Evolutionary conservation across 2,113 vertebrate genomes (phyloP), one percentile per base, ranked within the genome.

Genomic region (Mirounga angustirostris): DNA sequence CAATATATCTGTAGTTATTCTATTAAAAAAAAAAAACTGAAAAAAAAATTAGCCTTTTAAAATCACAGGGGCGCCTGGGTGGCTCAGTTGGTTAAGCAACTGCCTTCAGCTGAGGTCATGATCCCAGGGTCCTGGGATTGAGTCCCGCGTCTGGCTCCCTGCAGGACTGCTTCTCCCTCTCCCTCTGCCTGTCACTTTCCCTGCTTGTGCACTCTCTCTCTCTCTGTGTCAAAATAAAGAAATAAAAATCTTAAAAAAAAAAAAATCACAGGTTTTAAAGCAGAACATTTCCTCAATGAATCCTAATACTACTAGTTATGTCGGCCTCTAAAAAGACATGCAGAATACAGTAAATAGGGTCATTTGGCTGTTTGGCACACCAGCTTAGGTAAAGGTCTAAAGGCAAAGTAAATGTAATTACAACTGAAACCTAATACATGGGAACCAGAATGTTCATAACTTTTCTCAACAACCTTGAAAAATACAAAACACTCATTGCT

Each of bases 331-430:
- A 73, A 63, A 11, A 80, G 65, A 76, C 61, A 76, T 78, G 65
- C 63, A 67, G 83, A 93, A 10, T 30, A 94, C 7, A 58, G 22
- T 43, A 83, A 95, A 83, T 40, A 87, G 26, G 59, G 28, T 78
- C 61, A 79, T 46, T 91, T 95, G 43, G 5, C 36, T 93, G 4
- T 87, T 61, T 91, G 43, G 43, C 36, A 85, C 12, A 69, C 22
- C 12, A 54, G 22, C 46, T 71, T 54, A 50, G 14, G 7, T 78
- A 95, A 76, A 86, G 26, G 52, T 58, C 59, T 73, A 80, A 89
- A 92, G 46, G 74, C n/a, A 93, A 85, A 91, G 54, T 22, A 94
- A 94, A 86, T 33, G 22, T 33, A 85, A 95, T 93, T 89, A 94
- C 5, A 95, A 46, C 33, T 36, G 24, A 84, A 91, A 71, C 0